Conservation (phyloP, 2,888 invertebrate species). For the Microctonus brassicae region DNA sequence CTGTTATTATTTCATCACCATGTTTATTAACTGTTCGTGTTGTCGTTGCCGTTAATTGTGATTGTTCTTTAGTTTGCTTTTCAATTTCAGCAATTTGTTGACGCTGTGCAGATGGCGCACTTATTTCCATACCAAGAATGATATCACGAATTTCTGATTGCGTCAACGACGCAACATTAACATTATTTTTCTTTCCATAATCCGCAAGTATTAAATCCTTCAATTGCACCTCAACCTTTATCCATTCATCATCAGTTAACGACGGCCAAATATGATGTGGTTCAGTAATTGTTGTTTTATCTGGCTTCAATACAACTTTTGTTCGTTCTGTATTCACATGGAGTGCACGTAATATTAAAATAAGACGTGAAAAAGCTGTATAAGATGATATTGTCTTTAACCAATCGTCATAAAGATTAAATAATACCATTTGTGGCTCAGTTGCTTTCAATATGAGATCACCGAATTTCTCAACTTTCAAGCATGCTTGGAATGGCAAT, state of each 20-base stretch:
- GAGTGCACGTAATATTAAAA: constrained; percentile 94
- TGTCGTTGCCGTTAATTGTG: constrained; percentile 97
- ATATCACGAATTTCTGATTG: constrained; percentile 99
- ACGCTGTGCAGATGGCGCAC: constrained; percentile 97
- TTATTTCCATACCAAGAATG: constrained; percentile 99
- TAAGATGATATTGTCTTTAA: constrained; percentile 99
- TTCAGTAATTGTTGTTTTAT: constrained; percentile 98
- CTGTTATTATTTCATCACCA: constrained; percentile 99
- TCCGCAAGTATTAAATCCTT: constrained; percentile 99
- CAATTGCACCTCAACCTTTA: constrained; percentile 97
- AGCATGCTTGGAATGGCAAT: constrained; percentile 97
- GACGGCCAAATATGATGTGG: constrained; percentile 99
- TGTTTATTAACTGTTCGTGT: constrained; percentile 99
- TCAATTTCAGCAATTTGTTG: constrained; percentile 99
- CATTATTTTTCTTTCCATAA: constrained; percentile 99
- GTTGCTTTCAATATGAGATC: constrained; percentile 99
- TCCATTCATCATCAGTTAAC: constrained; percentile 98
- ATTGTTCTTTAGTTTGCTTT: constrained; percentile 99
- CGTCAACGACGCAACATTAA: constrained; percentile 98
- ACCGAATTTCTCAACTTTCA: constrained; percentile 99
- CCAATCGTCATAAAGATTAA: constrained; percentile 99
- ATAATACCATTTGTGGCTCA: constrained; percentile 99
- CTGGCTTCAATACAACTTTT: constrained; percentile 98
- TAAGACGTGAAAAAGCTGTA: constrained; percentile 97
- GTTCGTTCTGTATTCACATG: constrained; percentile 99